Evolutionary conservation across 2,113 vertebrate genomes (phyloP), one percentile per base, ranked within the genome.

Genomic region (Paratilapia polleni): DNA sequence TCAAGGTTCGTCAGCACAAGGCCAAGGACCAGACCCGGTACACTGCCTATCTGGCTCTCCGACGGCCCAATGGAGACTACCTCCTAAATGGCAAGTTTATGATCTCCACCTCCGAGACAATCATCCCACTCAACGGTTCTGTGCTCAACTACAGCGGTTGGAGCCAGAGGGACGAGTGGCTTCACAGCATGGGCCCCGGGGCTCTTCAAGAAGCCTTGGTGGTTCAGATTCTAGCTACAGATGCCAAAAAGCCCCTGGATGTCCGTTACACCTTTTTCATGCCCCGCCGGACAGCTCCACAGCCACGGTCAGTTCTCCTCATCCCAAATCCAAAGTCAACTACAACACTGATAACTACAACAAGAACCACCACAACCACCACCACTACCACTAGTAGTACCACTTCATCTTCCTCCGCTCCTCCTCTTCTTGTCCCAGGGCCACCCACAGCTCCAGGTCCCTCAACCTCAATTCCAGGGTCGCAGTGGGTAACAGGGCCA

Each of bases 61-160:
- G 97, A 28, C 97, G 96, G 84, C 97, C 97, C 74, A 96, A 87
- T 0, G 95, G 96, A 54, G 97, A 99, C 66, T 99, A 99, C 94
- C 96, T 99, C 79, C 95, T 99, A 22, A 99, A 99, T 2, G 98
- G 98, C 2, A 99, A 98, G 81, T 99, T 99, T 54, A 98, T 99
- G 97, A 99, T 99, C 95, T 99, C 98, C 92, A 99, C 98, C 56
- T 98, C 98, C 0, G 98, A 99, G 91, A 98, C 96, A 0, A 96
- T 99, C 94, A 96, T 99, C 47, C 97, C 97, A 8, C 94, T 98
- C 95, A 99, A 97, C 0, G 97, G 98, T 34, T 97, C 97, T 0
- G 96, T 99, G 82, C 96, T 99, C 91, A 99, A 99, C 96, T 99
- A 99, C 94, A 99, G 97, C 0, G 98, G 98, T 19, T 99, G 98